phyloP scores from a whole-genome alignment of 2,888 invertebrate species.

The Arge pagana region DNA sequence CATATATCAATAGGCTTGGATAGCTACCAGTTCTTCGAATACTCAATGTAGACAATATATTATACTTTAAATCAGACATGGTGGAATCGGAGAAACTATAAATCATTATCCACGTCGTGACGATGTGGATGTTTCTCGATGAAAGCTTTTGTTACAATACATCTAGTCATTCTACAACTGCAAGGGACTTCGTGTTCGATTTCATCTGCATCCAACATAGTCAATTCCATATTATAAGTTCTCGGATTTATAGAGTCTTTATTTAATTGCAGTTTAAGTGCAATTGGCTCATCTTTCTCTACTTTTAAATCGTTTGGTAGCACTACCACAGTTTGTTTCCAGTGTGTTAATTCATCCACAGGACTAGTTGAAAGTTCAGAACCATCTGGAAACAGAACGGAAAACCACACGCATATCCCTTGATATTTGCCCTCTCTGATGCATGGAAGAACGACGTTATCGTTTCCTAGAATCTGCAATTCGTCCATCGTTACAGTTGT shows the following conservation, averaged over 20 bases:
- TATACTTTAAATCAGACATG: background rate
- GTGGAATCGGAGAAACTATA: background rate
- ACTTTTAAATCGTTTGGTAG: constrained; percentile 69
- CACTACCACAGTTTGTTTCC: constrained; percentile 78
- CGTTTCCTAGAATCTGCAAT: constrained; percentile 64
- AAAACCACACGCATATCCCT: constrained; percentile 83
- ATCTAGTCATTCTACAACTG: constrained; percentile 76
- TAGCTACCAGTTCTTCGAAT: no score
- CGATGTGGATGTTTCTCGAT: constrained; percentile 60
- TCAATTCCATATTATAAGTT: constrained; percentile 73
- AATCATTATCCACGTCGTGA: background rate
- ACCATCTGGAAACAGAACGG: constrained; percentile 70
- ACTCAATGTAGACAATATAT: no score
- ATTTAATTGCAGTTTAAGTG: constrained; percentile 69
- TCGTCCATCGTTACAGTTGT: constrained; percentile 66
- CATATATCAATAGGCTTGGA: no score
- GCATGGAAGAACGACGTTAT: constrained; percentile 61
- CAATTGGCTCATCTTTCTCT: constrained; percentile 68
- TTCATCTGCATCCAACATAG: constrained; percentile 69
- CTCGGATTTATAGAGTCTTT: constrained; percentile 61
- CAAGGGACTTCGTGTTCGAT: constrained; percentile 81
- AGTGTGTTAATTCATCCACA: constrained; percentile 65
- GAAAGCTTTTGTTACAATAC: constrained; percentile 71
- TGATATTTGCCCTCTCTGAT: constrained; percentile 68
- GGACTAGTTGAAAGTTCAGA: constrained; percentile 65